phyloP scores from a whole-genome alignment of 2,113 vertebrate genomes.

The Eulacestoma nigropectus region DNA sequence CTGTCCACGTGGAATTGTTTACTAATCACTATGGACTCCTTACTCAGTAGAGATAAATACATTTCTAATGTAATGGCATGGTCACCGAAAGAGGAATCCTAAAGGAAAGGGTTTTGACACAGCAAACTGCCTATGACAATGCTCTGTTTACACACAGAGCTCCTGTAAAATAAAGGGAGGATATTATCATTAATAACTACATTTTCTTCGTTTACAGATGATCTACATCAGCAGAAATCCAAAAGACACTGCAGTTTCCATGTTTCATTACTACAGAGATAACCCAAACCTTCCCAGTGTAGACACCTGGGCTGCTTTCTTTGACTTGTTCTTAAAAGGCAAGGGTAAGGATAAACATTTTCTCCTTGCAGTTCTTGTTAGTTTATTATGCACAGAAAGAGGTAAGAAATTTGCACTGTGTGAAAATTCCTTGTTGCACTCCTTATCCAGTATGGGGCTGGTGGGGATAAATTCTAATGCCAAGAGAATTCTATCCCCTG shows the following conservation, averaged over 20 bases:
- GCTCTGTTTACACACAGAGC: neutral
- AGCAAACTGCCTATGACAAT: neutral
- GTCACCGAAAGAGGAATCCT: rapidly evolving
- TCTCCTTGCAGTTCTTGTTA: neutral
- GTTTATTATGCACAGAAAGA: neutral
- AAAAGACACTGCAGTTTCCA: constrained; percentile 76
- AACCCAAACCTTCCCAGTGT: constrained; percentile 72
- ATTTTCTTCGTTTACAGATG: constrained; percentile 49
- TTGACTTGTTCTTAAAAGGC: constrained; percentile 70
- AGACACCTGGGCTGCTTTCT: constrained; percentile 67
- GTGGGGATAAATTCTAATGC: neutral
- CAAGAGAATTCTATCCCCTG: too few species aligned
- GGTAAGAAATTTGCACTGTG: neutral
- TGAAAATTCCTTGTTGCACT: neutral
- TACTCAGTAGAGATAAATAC: neutral
- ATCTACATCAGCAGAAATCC: constrained; percentile 74
- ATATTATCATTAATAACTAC: neutral
- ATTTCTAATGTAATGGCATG: neutral
- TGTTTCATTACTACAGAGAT: constrained; percentile 75
- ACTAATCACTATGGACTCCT: neutral
- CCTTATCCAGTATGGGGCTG: neutral
- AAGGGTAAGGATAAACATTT: constrained; percentile 40
- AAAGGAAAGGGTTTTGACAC: neutral
- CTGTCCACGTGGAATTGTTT: neutral
- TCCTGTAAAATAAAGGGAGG: neutral